phyloP scores from a whole-genome alignment of 2,888 invertebrate species.

The Temnothorax ravouxi region DNA sequence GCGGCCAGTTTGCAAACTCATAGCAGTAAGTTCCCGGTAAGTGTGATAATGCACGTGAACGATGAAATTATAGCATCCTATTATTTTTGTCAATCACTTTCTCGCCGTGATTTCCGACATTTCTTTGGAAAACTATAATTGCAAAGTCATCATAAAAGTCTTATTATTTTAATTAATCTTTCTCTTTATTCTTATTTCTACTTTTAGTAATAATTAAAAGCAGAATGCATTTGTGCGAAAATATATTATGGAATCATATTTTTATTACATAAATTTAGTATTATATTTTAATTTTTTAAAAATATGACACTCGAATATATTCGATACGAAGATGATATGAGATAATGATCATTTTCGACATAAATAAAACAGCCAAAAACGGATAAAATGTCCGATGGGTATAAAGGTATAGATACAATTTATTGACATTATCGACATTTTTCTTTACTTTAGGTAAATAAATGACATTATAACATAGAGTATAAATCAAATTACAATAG shows the following conservation, averaged over 20 bases:
- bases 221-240: not conserved
- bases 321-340: not conserved
- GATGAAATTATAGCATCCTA: not conserved
- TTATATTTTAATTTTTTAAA: not conserved
- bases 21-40: slow-evolving; percentile 93
- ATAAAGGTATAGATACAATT: not conserved
- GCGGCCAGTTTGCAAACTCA: slow-evolving; percentile 90
- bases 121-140: not conserved
- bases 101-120: not conserved
- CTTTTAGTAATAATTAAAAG: slow-evolving; percentile 3
- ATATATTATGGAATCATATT: not conserved
- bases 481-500: not conserved
- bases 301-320: not conserved
- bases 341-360: not conserved
- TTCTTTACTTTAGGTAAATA: not conserved
- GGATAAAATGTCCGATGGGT: not conserved
- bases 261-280: slow-evolving; percentile 1
- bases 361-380: slow-evolving; percentile 12
- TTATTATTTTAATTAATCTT: not conserved
- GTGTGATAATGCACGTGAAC: slow-evolving; percentile 79
- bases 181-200: not conserved
- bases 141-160: not conserved
- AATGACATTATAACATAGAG: not conserved
- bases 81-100: slow-evolving; percentile 3
- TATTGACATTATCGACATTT: not conserved